phyloP scores from a whole-genome alignment of 1,140 invertebrate species.

The Megalopta genalis region DNA sequence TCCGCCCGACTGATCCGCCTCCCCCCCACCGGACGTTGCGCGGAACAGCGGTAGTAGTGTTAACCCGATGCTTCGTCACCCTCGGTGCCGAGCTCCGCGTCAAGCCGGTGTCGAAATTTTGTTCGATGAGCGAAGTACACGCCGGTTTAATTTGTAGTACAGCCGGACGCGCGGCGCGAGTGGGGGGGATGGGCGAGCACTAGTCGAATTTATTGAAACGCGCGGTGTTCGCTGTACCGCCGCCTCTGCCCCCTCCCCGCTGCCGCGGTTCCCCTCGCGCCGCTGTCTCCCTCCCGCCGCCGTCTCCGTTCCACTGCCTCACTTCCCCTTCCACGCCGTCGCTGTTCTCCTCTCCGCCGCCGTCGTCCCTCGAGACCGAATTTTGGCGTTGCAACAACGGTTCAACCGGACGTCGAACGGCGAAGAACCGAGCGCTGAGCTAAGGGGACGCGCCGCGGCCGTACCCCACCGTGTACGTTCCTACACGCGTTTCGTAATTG shows the following conservation, averaged over 20 bases:
- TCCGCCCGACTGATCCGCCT: neutral
- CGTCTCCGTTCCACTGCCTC: too few relatives aligned
- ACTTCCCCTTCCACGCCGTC: too few relatives aligned
- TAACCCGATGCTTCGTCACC: conserved; percentile 66
- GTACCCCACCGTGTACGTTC: too few relatives aligned
- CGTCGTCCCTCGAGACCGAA: too few relatives aligned
- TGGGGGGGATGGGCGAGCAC: conserved; percentile 44
- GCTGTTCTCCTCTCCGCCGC: too few relatives aligned
- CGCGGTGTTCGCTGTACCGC: conserved; percentile 52
- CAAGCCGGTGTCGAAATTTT: conserved; percentile 65
- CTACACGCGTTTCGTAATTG: conserved; percentile 38
- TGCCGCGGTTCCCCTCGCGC: too few relatives aligned
- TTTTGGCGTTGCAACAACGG: too few relatives aligned
- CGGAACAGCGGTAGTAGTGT: conserved; percentile 54
- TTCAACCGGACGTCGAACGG: too few relatives aligned
- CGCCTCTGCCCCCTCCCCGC: conserved; percentile 49
- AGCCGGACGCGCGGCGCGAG: conserved; percentile 46
- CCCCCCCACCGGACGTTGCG: conserved; percentile 13
- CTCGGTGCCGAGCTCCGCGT: conserved; percentile 57
- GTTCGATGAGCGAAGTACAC: conserved; percentile 66
- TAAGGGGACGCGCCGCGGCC: too few relatives aligned
- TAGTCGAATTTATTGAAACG: conserved; percentile 76
- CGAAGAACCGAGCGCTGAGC: too few relatives aligned
- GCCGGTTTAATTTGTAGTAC: conserved; percentile 71
- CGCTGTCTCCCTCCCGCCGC: too few relatives aligned